Conservation (phyloP, 1,140 invertebrate genomes). For the Drosophila melanica region DNA sequence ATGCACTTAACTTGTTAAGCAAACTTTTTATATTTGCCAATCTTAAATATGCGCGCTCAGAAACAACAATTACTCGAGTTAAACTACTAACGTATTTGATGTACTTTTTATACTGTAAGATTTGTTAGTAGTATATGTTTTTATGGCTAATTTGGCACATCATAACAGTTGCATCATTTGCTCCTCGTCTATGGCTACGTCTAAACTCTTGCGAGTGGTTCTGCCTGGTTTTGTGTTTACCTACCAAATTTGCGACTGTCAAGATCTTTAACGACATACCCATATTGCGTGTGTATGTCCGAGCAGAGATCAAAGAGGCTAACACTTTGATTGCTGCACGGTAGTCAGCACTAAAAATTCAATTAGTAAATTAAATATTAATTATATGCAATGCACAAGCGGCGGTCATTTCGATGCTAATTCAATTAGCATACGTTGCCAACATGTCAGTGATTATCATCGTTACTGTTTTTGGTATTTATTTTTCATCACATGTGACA, state of each 20-base stretch:
- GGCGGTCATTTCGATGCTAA: constrained; percentile 52
- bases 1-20: neutral
- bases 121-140: constrained; percentile 25
- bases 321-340: constrained; percentile 55
- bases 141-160: constrained; percentile 73
- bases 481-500: constrained; percentile 12
- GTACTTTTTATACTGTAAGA: constrained; percentile 9
- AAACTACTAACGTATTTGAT: neutral
- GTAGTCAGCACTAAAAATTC: constrained; percentile 65
- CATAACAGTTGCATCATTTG: constrained; percentile 62
- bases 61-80: neutral
- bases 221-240: constrained; percentile 39
- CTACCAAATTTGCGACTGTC: constrained; percentile 64
- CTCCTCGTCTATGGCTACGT: constrained; percentile 7
- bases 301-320: constrained; percentile 53
- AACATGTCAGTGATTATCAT: constrained; percentile 23
- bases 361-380: constrained; percentile 72
- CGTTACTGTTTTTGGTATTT: neutral
- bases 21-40: constrained; percentile 3
- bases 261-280: constrained; percentile 42
- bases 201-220: constrained; percentile 18
- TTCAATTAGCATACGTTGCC: constrained; percentile 57
- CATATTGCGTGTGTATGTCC: neutral
- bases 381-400: constrained; percentile 44
- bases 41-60: neutral